Base-by-base conservation (phyloP, 2,888 invertebrate genomes). In the Hyles lineata region DNA sequence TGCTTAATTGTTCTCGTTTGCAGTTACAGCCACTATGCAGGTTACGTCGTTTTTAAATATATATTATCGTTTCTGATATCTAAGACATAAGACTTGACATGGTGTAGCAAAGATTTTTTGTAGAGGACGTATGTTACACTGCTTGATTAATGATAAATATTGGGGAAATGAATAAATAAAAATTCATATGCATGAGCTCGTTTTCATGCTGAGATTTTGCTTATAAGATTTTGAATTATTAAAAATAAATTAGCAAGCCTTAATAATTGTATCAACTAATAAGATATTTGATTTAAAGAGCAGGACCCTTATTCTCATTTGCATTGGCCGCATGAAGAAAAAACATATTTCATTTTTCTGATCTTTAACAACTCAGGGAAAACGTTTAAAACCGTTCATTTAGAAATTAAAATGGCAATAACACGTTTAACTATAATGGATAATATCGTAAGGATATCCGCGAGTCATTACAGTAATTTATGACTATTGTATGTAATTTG, bases 381-480 rank as follows among this genome's bases (percentile, higher is more conserved):
- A n/a, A 21, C 9, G 21, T 32, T n/a, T 43, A 50, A 67, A 15
- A 23, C 23, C 63, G 43, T 50, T 62, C 9, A 15, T 62, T 17
- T 25, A 61, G 19, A 21, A 9, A 35, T n/a, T 25, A n/a, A 63
- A 55, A n/a, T n/a, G 2, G 17, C n/a, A 23, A 23, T 67, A 67
- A 50, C 23, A 50, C 0, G 67, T 67, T 50, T 35, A 19, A 50
- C 23, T 25, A 50, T 67, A 43, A 67, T 67, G 43, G 63, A 23
- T 43, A 43, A 21, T 50, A n/a, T 50, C n/a, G 43, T 63, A 67
- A 50, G 67, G 67, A 67, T 50, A 67, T 67, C 67, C 67, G 67
- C 17, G 43, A 21, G 43, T 21, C 23, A 50, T 67, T 67, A 23
- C 11, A 43, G 23, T 67, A 67, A 67, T 50, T 50, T 17, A 67